Percentiles rank a stretch among this genome's conserved stretches.
These are phyloP conservation scores for Dendrolimus punctatus DNA, from an alignment of 1,140 invertebrate genomes.

Conservation along the genomic window DNA sequence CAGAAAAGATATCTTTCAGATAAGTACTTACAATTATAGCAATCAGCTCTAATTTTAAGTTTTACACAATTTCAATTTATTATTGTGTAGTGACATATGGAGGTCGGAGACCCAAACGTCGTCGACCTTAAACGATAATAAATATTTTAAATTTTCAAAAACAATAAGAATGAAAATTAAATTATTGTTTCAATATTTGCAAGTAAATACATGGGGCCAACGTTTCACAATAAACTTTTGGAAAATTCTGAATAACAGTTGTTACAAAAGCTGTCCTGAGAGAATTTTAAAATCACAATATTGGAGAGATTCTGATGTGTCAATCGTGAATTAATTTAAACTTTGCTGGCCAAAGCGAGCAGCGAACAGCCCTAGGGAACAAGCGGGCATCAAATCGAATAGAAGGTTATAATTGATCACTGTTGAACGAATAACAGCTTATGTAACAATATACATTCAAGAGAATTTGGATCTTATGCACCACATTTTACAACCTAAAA, in stretches of 20 bases:
- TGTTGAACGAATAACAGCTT: constrained; percentile 43
- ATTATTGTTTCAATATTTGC: too few relatives aligned
- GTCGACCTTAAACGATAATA: too few relatives aligned
- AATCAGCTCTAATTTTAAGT: too few relatives aligned
- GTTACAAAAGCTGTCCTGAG: constrained; percentile 24
- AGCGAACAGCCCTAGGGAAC: constrained; percentile 46
- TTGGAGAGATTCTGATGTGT: constrained; percentile 52
- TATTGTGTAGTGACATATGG: too few relatives aligned
- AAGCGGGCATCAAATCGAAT: constrained; percentile 62
- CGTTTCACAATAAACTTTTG: background rate
- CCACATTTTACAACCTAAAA: constrained; percentile 19
- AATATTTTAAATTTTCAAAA: too few relatives aligned
- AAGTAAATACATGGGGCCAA: background rate
- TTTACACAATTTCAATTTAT: too few relatives aligned
- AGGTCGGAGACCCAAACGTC: too few relatives aligned
- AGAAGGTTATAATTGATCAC: constrained; percentile 63
- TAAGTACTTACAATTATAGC: too few relatives aligned
- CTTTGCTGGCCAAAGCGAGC: constrained; percentile 58
- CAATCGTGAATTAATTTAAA: constrained; percentile 68
- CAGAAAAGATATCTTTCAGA: too few relatives aligned
- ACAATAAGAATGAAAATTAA: too few relatives aligned
- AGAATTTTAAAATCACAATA: constrained; percentile 57
- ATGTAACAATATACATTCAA: constrained; percentile 26
- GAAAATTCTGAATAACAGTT: constrained; percentile 7
- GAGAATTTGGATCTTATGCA: constrained; percentile 35